Evolutionary conservation across 2,797 vertebrate genomes (phyloP), one percentile per base, ranked within the genome.

Genomic region (Poecile montanus): DNA sequence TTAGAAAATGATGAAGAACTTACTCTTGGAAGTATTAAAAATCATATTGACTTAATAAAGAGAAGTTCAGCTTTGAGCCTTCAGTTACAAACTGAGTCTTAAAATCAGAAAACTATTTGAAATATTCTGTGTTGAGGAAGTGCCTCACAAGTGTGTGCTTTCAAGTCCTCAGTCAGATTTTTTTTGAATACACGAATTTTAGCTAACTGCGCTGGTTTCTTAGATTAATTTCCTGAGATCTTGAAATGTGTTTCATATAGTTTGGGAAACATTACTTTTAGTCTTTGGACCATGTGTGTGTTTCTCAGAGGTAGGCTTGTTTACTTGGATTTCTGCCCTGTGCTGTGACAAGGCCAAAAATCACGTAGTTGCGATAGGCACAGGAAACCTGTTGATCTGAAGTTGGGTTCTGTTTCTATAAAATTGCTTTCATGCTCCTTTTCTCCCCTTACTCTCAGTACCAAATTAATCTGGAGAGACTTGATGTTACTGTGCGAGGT

Each of bases 281-380:
- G 57, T 82, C 76, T 63, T 57, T 72, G 68, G 62, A 44, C 65
- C 26, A 17, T 25, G 34, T 45, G 45, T 57, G 18, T 56, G 30
- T 57, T 77, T 88, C 42, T 60, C 30, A 83, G 70, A 68, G 62
- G 40, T 78, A 62, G n/a, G 30, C 66, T 86, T 94, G 73, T 91
- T 94, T 94, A 81, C 76, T 95, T 94, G 95, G 93, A 95, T 57
- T 78, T 84, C 53, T 92, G 94, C 91, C 96, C 76, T 83, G 0
- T 58, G 42, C 65, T 95, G 73, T 93, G 85, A 90, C 85, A 81
- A 81, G 88, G 79, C 94, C 75, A 77, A 86, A 93, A 94, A 60
- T 34, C 7, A 8, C 40, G 29, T 36, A 16, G 82, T 48, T 66
- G 81, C 4, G 14, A 65, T 58, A 89, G 82, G 58, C 50, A 21